Base-by-base conservation (phyloP, 2,888 invertebrate genomes). In the Cantharis rufa region DNA sequence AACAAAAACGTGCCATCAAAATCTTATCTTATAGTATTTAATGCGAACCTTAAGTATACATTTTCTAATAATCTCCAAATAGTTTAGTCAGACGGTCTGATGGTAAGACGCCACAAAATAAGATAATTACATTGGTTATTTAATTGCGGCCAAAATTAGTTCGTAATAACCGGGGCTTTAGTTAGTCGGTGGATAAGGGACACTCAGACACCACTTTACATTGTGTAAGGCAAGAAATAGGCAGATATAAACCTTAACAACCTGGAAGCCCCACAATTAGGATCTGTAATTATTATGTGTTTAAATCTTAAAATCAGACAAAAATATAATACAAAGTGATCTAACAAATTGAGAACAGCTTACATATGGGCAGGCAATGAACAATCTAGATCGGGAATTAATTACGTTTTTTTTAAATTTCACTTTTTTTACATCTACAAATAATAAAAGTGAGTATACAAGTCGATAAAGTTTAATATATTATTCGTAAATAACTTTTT, bases 81-180 rank as follows among this genome's bases (percentile, higher is more conserved):
- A 77, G 79, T 79, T 80, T 81, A 79, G 84, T 80, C 82, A 82
- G 84, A 83, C 83, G 81, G 82, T 83, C 84, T 83, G 83, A 83
- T 84, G 82, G 81, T 81, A 82, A 85, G 87, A 87, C 87, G 87
- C 87, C 87, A 87, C 85, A 86, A 86, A 87, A 87, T 87, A 86
- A 87, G 86, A 87, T 87, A 87, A 87, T 87, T 87, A 87, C 87
- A 85, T 80, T 84, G 84, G 85, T 83, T 82, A 86, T 87, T 88
- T 87, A 87, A 87, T 87, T 88, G 87, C 86, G 85, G 83, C 83
- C 85, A 85, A 87, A 86, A 87, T 87, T 87, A 87, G 87, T 85
- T 84, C 82, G 86, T 87, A 87, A 87, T 87, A 87, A 86, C 86
- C 85, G 86, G 86, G 85, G 86, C 86, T 85, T 85, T 85, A 82